Conservation (phyloP, 2,113 vertebrate species). For the Ctenomys sociabilis region DNA sequence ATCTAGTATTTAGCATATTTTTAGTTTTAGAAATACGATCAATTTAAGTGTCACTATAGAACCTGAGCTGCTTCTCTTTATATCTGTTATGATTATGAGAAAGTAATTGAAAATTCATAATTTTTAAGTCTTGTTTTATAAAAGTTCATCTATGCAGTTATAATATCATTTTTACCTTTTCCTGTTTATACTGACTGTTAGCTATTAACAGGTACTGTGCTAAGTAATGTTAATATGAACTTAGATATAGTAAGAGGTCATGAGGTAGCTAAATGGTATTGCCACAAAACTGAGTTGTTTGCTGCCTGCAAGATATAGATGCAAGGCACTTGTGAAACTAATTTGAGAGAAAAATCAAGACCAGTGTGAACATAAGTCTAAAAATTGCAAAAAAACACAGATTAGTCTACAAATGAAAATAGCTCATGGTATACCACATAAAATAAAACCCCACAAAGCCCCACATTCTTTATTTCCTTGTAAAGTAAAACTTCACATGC, state of each 20-base stretch:
- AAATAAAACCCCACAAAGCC: not conserved
- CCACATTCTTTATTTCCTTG: not conserved
- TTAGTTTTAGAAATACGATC: constrained; percentile 45
- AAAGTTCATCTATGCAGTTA: constrained; percentile 23
- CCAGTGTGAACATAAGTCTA: not conserved
- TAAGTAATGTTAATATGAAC: not conserved
- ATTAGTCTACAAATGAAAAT: not conserved
- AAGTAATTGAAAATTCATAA: constrained; percentile 38
- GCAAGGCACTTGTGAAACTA: not conserved
- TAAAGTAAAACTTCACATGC: not conserved
- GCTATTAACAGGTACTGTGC: not conserved
- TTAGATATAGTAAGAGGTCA: not conserved
- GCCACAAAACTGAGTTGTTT: not conserved
- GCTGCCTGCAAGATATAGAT: not conserved
- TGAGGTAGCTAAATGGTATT: not conserved
- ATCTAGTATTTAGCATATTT: constrained; percentile 22
- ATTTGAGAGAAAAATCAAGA: not conserved
- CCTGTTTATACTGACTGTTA: not conserved
- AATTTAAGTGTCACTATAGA: constrained; percentile 31
- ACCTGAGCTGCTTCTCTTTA: constrained; percentile 5
- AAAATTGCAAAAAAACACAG: not conserved
- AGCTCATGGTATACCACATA: not conserved
- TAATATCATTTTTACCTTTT: not conserved
- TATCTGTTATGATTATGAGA: constrained; percentile 35
- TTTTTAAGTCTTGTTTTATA: constrained; percentile 30